Percentiles rank a stretch among this genome's conserved stretches.
These are phyloP conservation scores for Drosophila mayri DNA, from an alignment of 1,140 invertebrate species.

Conservation along the genomic window DNA sequence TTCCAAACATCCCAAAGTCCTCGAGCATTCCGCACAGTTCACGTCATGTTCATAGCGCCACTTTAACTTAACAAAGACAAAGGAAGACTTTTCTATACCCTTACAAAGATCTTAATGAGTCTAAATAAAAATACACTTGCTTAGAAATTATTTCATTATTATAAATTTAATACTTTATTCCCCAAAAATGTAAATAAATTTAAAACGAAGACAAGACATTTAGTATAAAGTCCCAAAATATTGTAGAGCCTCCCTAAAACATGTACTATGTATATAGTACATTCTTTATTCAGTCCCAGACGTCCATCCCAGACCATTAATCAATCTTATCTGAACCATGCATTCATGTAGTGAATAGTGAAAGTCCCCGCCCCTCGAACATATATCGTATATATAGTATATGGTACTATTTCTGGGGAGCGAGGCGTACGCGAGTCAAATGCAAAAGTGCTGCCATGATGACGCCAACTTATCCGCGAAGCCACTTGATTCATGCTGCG, in stretches of 20 bases:
- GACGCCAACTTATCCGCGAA: constrained; percentile 42
- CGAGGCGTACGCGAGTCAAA: constrained; percentile 36
- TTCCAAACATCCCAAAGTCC: constrained; percentile 16
- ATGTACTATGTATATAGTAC: constrained; percentile 3
- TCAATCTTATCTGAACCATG: constrained; percentile 31
- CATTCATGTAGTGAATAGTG: constrained; percentile 24
- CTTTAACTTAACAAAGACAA: constrained; percentile 18
- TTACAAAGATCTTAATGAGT: not conserved
- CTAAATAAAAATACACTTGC: not conserved
- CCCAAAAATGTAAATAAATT: not conserved
- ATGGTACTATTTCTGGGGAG: constrained; percentile 4
- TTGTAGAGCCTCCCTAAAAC: constrained; percentile 2
- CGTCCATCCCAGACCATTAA: constrained; percentile 22
- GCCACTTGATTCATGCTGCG: constrained; percentile 49
- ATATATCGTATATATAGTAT: not conserved
- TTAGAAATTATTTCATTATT: not conserved
- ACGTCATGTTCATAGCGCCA: constrained; percentile 75
- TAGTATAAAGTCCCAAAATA: constrained; percentile 2
- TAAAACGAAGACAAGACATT: not conserved
- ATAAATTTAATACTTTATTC: not conserved
- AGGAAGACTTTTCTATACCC: not conserved
- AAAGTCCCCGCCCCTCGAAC: constrained; percentile 6
- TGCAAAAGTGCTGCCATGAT: constrained; percentile 57
- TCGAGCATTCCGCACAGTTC: constrained; percentile 40
- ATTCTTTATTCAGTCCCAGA: constrained; percentile 12